Conservation (phyloP, 2,797 vertebrate genomes). For the Muscicapa striata region DNA sequence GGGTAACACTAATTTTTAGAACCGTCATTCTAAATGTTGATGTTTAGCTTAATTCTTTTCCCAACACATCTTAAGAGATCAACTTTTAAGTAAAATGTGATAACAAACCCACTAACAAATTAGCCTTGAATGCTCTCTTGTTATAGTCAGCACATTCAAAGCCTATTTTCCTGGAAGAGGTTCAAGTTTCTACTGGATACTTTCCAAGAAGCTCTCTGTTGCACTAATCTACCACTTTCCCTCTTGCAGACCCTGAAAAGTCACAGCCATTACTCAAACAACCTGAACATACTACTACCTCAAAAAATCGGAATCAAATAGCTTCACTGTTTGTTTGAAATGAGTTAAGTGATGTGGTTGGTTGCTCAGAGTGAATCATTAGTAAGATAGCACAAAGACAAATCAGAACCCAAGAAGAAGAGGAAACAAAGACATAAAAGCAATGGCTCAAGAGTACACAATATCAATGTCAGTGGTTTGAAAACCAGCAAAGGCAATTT, state of each 20-base stretch:
- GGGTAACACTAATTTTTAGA: neutral
- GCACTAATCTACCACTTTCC: slow-evolving; percentile 16
- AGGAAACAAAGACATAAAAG: neutral
- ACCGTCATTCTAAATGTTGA: slow-evolving; percentile 3
- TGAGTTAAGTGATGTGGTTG: neutral
- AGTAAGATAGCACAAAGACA: neutral
- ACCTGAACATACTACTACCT: neutral
- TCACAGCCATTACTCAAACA: slow-evolving; percentile 15
- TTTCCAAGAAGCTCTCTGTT: slow-evolving; percentile 37
- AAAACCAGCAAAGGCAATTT: neutral
- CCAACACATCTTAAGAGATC: slow-evolving; percentile 31
- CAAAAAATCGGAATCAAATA: neutral
- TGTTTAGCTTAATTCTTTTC: slow-evolving; percentile 24
- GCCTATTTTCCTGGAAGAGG: slow-evolving; percentile 44
- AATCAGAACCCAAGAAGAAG: neutral
- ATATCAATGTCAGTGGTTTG: neutral
- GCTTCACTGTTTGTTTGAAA: neutral
- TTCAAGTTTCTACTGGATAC: slow-evolving; percentile 48
- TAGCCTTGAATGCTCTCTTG: slow-evolving; percentile 44
- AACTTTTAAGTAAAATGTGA: slow-evolving; percentile 59
- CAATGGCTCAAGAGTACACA: neutral
- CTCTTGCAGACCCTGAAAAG: slow-evolving; percentile 1
- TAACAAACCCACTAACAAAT: slow-evolving; percentile 59
- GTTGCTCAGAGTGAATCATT: neutral
- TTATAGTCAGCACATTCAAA: slow-evolving; percentile 55